These are phyloP conservation scores for Lithophane socia DNA, from an alignment of 2,888 invertebrate genomes.

Conservation along the genomic window DNA sequence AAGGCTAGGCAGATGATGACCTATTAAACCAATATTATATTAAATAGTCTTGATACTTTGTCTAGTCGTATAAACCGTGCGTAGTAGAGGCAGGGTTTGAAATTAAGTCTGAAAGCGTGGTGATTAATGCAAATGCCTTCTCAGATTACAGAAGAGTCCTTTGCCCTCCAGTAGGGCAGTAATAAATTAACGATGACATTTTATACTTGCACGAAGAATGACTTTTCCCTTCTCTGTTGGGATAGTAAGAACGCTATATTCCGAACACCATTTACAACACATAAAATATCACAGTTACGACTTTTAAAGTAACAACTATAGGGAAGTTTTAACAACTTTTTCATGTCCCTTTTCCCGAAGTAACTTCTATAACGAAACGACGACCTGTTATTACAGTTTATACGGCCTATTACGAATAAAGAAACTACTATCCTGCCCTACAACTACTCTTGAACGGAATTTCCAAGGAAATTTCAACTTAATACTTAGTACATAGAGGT, in stretches of 20 bases:
- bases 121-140: neutral
- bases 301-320: constrained; percentile 36
- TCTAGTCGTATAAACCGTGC: no score
- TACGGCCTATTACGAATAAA: constrained; percentile 48
- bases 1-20: no score
- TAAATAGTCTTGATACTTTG: no score
- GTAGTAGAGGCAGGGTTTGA: no score
- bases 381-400: constrained; percentile 51
- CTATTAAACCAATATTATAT: no score
- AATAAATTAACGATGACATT: constrained; percentile 6
- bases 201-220: neutral
- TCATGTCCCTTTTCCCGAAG: constrained; percentile 46
- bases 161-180: no score
- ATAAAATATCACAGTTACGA: constrained; percentile 42
- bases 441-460: constrained; percentile 12
- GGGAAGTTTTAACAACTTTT: constrained; percentile 50
- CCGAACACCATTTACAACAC: constrained; percentile 22
- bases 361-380: constrained; percentile 38
- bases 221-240: neutral
- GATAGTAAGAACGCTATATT: neutral
- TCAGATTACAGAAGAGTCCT: neutral
- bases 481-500: neutral
- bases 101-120: neutral
- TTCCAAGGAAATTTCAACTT: constrained; percentile 10
- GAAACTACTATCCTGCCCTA: constrained; percentile 48